Conservation (phyloP, 2,113 vertebrate genomes). For the Hippocampus comes region DNA sequence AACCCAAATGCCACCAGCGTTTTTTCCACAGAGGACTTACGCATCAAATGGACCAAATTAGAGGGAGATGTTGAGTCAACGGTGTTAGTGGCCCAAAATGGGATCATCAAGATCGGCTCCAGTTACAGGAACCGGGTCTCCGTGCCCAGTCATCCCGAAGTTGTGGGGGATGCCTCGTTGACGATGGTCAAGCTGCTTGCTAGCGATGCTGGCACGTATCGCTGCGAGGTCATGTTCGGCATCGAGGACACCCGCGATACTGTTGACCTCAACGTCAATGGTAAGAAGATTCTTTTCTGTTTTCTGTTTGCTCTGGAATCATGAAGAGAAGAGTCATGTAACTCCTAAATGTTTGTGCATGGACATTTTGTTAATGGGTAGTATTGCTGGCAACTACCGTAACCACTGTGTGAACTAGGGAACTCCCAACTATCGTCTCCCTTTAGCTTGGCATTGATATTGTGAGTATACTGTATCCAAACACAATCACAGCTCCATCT, state of each 20-base stretch:
- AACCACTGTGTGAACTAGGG: too few species aligned
- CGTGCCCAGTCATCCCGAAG: constrained; percentile 83
- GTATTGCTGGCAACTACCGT: too few species aligned
- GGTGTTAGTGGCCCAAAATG: constrained; percentile 88
- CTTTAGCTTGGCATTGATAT: background rate
- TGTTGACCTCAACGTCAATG: constrained; percentile 80
- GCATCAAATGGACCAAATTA: constrained; percentile 96
- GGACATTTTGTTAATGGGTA: too few species aligned
- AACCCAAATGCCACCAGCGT: constrained; percentile 61
- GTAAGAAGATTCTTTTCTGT: constrained; percentile 67
- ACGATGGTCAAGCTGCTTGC: constrained; percentile 85
- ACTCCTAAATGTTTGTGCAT: background rate
- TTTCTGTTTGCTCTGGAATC: background rate
- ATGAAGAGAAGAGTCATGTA: background rate
- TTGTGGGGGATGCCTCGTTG: constrained; percentile 84
- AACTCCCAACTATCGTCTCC: too few species aligned
- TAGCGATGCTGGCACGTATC: constrained; percentile 89
- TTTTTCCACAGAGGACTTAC: constrained; percentile 76
- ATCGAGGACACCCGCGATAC: constrained; percentile 88
- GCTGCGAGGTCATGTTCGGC: constrained; percentile 91
- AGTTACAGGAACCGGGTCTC: constrained; percentile 86
- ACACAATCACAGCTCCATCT: background rate
- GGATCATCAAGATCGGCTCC: constrained; percentile 86
- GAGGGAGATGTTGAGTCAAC: constrained; percentile 80
- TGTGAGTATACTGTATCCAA: too few species aligned